These are phyloP conservation scores for Mormyrus proboscirostris DNA, from an alignment of 2,797 vertebrate species.

Conservation along the genomic window DNA sequence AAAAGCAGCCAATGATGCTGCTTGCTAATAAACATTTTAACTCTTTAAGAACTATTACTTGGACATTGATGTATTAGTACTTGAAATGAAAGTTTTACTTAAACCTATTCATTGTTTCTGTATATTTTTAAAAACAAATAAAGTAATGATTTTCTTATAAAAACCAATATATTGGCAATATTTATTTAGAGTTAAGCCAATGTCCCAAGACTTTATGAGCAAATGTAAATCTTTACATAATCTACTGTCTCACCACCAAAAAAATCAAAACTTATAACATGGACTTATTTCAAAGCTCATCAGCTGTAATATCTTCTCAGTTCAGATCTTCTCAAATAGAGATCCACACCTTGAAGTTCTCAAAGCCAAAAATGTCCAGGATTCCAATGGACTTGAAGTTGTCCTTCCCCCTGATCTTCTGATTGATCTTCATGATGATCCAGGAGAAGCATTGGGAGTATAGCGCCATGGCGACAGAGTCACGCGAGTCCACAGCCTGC, in stretches of 20 bases:
- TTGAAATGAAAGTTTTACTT: background rate
- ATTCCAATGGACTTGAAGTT: conserved; percentile 90
- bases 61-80: background rate
- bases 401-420: conserved; percentile 80
- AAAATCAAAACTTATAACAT: background rate
- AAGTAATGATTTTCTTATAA: background rate
- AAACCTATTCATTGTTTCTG: background rate
- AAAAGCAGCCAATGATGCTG: background rate
- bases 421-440: conserved; percentile 83
- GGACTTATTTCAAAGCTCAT: background rate
- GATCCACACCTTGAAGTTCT: conserved; percentile 79
- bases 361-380: conserved; percentile 89
- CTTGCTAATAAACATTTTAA: background rate
- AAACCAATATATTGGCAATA: background rate
- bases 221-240: background rate
- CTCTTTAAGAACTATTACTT: background rate
- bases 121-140: background rate
- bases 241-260: background rate
- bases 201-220: background rate
- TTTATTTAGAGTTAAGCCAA: background rate
- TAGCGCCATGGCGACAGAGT: conserved; percentile 83
- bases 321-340: background rate
- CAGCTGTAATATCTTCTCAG: background rate
- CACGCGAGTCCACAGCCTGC: conserved; percentile 81
- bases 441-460: conserved; percentile 89